Conservation (phyloP, 2,113 vertebrate species). For the Eulemur rufifrons region DNA sequence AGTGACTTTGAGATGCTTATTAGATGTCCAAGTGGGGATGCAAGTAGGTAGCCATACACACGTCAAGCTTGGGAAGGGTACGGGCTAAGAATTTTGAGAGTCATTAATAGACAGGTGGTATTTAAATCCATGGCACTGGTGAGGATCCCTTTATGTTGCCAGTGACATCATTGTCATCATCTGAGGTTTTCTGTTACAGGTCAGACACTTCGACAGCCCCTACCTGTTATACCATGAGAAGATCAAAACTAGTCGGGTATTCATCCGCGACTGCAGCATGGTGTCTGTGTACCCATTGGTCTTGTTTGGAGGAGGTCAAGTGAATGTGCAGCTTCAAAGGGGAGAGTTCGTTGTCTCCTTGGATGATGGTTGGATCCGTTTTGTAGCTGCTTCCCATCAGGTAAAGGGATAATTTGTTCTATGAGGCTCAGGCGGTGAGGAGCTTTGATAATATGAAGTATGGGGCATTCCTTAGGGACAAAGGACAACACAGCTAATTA, state of each 20-base stretch:
- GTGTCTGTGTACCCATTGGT: slow-evolving; percentile 95
- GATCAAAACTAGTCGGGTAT: slow-evolving; percentile 96
- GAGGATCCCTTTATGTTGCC: not conserved
- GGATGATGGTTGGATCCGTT: slow-evolving; percentile 97
- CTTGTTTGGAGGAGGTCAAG: slow-evolving; percentile 93
- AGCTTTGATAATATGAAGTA: not conserved
- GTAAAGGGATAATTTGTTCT: slow-evolving; percentile 77
- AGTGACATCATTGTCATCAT: not conserved
- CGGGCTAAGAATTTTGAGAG: not conserved
- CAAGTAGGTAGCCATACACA: not conserved
- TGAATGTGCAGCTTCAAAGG: slow-evolving; percentile 91
- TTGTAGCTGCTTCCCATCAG: slow-evolving; percentile 94
- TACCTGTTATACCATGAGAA: slow-evolving; percentile 99
- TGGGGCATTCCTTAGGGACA: not conserved
- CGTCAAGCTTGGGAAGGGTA: not conserved
- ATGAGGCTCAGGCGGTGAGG: not conserved
- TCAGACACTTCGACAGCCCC: slow-evolving; percentile 92
- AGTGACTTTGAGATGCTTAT: not conserved
- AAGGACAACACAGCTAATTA: not conserved
- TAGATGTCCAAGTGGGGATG: not conserved
- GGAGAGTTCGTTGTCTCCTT: slow-evolving; percentile 93
- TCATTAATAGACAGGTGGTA: not conserved
- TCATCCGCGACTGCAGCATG: slow-evolving; percentile 98
- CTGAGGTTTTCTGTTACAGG: slow-evolving; percentile 81
- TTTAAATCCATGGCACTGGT: not conserved